phyloP scores from a whole-genome alignment of 2,113 vertebrate species.

The Lates calcarifer region DNA sequence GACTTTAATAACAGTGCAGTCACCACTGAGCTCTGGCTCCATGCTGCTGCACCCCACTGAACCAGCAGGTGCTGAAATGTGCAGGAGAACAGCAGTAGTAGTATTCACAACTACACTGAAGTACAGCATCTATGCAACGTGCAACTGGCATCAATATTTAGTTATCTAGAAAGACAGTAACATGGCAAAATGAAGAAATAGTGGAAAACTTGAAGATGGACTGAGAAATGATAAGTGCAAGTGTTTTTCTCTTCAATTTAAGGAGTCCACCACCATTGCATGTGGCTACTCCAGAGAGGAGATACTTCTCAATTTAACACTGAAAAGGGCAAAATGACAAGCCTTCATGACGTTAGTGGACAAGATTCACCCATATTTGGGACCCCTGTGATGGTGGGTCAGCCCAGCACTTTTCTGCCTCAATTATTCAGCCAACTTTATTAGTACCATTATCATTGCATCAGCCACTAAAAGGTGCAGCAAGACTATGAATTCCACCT shows the following conservation, averaged over 20 bases:
- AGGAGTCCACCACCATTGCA: not conserved
- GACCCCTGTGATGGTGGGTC: no score
- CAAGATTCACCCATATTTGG: no score
- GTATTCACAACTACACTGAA: not conserved
- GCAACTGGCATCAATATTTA: not conserved
- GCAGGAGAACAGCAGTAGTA: slow-evolving; percentile 22
- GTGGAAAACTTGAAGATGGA: not conserved
- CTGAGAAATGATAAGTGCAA: not conserved
- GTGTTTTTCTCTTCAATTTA: not conserved
- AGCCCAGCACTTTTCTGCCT: no score
- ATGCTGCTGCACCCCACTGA: slow-evolving; percentile 52
- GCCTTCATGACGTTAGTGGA: no score
- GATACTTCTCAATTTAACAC: no score
- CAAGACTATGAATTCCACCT: not conserved
- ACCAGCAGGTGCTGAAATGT: slow-evolving; percentile 48
- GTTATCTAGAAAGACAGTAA: not conserved
- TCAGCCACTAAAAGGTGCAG: not conserved
- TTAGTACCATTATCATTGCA: no score
- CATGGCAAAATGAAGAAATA: not conserved
- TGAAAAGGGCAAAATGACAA: no score
- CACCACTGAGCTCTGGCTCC: slow-evolving; percentile 30
- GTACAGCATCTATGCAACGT: no score
- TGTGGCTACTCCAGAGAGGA: no score
- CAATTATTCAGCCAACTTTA: no score
- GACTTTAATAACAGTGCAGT: slow-evolving; percentile 54